Evolutionary conservation across 2,113 vertebrate genomes (phyloP).

Genomic region (Lucifuga dentata): DNA sequence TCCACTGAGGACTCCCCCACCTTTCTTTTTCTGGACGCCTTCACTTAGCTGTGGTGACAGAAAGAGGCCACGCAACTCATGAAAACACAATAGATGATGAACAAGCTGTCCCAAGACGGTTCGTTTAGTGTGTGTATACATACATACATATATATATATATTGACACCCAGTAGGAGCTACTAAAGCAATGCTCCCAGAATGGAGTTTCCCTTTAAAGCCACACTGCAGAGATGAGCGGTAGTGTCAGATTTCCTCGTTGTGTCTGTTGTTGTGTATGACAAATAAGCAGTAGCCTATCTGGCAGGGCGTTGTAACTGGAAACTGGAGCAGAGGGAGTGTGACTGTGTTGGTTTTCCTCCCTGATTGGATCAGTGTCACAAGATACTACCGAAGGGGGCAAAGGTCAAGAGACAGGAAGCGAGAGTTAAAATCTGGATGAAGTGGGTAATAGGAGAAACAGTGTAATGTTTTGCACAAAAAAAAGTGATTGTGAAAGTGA

Average conservation of each 20-base stretch:
- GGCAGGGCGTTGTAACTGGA: conserved; percentile 39
- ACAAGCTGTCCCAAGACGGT: conserved; percentile 32
- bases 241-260: conserved; percentile 44
- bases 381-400: background rate
- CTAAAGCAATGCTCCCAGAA: conserved; percentile 8
- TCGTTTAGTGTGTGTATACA: too few species aligned
- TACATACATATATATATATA: too few species aligned
- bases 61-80: conserved; percentile 59
- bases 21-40: conserved; percentile 44
- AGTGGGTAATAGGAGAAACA: background rate
- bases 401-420: conserved; percentile 21
- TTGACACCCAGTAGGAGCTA: conserved; percentile 14
- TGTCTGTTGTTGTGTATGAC: conserved; percentile 42
- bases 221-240: background rate
- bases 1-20: conserved; percentile 44
- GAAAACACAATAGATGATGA: conserved; percentile 51
- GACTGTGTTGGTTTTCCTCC: background rate
- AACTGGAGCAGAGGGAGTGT: background rate
- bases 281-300: conserved; percentile 36
- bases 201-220: conserved; percentile 32
- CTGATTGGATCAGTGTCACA: conserved; percentile 13
- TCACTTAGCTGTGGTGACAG: conserved; percentile 57
- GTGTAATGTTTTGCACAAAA: background rate
- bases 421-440: background rate
- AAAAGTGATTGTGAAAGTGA: background rate